These are phyloP conservation scores for Ctenicera cuprea DNA, from an alignment of 2,888 invertebrate genomes.

Conservation along the genomic window DNA sequence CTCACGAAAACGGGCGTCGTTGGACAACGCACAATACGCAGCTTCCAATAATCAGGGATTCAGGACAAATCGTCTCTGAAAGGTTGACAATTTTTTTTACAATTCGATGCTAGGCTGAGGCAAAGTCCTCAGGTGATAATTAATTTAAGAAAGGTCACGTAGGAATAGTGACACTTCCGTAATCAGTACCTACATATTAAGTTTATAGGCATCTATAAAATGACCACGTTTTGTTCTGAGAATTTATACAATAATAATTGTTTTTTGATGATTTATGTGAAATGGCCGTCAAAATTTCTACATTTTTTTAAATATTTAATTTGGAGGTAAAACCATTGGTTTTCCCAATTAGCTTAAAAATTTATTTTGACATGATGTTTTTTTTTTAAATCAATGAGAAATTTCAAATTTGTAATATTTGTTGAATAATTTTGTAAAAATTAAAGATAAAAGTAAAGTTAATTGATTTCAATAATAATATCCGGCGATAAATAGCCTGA, in stretches of 20 bases:
- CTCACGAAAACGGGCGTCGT: conserved; percentile 43
- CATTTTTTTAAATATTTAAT: too few species aligned
- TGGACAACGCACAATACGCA: conserved; percentile 43
- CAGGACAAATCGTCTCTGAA: conserved; percentile 30
- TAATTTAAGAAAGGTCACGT: neutral
- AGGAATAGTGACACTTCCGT: conserved; percentile 8
- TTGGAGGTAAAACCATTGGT: too few species aligned
- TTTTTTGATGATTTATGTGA: too few species aligned
- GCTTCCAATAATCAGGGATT: conserved; percentile 38
- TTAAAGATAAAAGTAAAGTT: too few species aligned
- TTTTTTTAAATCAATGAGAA: neutral
- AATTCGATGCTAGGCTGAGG: conserved; percentile 11
- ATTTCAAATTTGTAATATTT: too few species aligned
- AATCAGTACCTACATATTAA: conserved; percentile 5
- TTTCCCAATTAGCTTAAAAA: neutral
- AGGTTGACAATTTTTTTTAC: conserved; percentile 1
- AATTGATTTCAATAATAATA: conserved; percentile 2
- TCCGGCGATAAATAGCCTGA: neutral
- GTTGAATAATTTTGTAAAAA: neutral
- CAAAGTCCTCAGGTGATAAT: conserved; percentile 5
- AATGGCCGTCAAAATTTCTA: too few species aligned
- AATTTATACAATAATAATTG: neutral
- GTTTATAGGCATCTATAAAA: neutral
- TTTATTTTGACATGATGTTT: too few species aligned
- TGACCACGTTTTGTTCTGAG: neutral